Base-by-base conservation (phyloP, 2,888 invertebrate genomes). In the Agrilus cyanescens region DNA sequence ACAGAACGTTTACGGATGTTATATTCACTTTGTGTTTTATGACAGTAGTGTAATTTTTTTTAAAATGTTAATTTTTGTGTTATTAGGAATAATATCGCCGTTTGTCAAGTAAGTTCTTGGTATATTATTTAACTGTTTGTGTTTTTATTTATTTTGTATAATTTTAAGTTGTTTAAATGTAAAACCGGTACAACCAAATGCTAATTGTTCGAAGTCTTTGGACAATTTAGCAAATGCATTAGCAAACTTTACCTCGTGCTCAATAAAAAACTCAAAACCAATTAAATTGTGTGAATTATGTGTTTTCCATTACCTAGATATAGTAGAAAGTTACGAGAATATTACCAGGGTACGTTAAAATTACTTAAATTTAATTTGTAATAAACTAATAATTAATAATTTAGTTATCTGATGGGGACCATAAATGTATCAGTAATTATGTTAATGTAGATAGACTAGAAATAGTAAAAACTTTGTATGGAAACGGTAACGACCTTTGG, bases 371-470 rank as follows among this genome's bases (percentile, higher is more conserved):
- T 12, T 32, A 30, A 12, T 32, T 32, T 34, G 4, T 30, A 10
- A 18, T 34, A 32, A 12, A 39, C 41, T 16, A 35, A 10, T 25
- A 40, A 18, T 35, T 44, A 43, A 44, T 32, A 33, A 51, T 51
- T 40, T 48, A 65, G 61, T 45, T 54, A 43, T 46, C 53, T 51
- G 65, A 70, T 12, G 72, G 73, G 59, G 70, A 67, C n/a, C 75
- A 73, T 20, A 46, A 54, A 14, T 82, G 82, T 59, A 70, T 72
- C 51, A 71, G 74, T 44, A 57, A 72, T 45, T 75, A 73, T 50
- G 66, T 76, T 46, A 76, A 79, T 50, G 65, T 74, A 41, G 81
- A 82, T 57, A 68, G 79, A 52, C 60, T 81, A 42, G 73, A 80
- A 67, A 74, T 75, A 38, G 68, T 81, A 15, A 60, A 74, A 47